phyloP scores from a whole-genome alignment of 2,888 invertebrate genomes.

The Bembecia ichneumoniformis region DNA sequence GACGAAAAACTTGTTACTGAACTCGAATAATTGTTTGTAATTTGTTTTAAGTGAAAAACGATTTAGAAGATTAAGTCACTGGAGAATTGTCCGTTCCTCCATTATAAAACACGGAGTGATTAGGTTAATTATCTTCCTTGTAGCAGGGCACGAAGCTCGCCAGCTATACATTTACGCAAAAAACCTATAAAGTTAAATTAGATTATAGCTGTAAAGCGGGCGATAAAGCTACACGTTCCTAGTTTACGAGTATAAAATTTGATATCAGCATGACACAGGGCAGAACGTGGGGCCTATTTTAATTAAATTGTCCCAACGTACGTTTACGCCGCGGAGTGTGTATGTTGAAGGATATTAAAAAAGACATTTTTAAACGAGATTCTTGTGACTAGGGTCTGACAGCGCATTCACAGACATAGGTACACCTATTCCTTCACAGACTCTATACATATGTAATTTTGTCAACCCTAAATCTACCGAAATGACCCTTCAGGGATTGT shows the following conservation, averaged over 20 bases:
- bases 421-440: conserved; percentile 30
- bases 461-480: neutral
- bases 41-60: neutral
- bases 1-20: neutral
- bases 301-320: conserved; percentile 24
- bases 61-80: neutral
- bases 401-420: conserved; percentile 14
- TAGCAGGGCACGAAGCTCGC: conserved; percentile 14
- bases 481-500: neutral
- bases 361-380: conserved; percentile 28
- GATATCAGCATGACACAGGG: conserved; percentile 13
- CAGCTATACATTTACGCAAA: conserved; percentile 21
- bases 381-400: conserved; percentile 53
- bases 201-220: conserved; percentile 2
- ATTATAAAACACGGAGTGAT: conserved; percentile 18
- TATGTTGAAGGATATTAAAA: conserved; percentile 18
- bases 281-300: conserved; percentile 18
- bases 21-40: neutral
- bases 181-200: conserved; percentile 15
- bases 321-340: conserved; percentile 15
- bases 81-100: neutral
- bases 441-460: conserved; percentile 20
- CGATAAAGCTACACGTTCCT: conserved; percentile 5
- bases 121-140: conserved; percentile 31
- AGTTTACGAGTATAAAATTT: conserved; percentile 16